These are phyloP conservation scores for Trogon surrucura DNA, from an alignment of 2,113 vertebrate genomes.

Conservation along the genomic window DNA sequence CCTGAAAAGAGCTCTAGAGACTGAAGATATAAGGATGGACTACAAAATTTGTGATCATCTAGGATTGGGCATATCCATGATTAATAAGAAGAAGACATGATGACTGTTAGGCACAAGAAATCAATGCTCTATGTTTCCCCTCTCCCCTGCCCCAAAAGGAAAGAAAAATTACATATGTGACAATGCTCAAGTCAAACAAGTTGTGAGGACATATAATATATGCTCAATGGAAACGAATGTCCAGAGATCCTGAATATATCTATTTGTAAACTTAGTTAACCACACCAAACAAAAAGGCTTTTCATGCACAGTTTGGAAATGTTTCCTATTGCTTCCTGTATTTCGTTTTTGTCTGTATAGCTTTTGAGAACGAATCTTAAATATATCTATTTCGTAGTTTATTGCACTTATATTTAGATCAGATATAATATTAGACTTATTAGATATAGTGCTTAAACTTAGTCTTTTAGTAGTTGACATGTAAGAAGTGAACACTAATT, in stretches of 20 bases:
- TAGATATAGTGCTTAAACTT: not conserved
- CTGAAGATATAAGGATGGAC: constrained; percentile 11
- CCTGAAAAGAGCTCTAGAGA: constrained; percentile 17
- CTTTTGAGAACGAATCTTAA: not conserved
- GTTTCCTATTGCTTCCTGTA: not conserved
- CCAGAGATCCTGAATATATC: not conserved
- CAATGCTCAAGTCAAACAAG: not conserved
- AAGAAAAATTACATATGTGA: constrained; percentile 9
- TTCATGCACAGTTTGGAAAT: not conserved
- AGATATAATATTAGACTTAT: not conserved
- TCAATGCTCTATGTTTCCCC: not conserved
- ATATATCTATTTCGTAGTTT: not conserved
- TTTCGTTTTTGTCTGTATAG: not conserved
- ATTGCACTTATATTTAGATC: not conserved
- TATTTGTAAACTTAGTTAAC: not conserved
- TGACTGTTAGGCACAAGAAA: constrained; percentile 33
- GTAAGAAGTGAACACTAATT: not conserved
- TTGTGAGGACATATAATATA: not conserved
- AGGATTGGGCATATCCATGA: not conserved
- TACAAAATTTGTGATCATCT: constrained; percentile 25
- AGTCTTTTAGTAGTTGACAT: not conserved
- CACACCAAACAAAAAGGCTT: not conserved
- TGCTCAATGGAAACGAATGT: not conserved
- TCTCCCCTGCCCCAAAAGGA: not conserved
- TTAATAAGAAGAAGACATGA: not conserved